A percentile compares a stretch with the other conserved stretches of the same genome.
Evolutionary conservation across 1,140 invertebrate species (phyloP).

Genomic region (Ruditapes philippinarum): DNA sequence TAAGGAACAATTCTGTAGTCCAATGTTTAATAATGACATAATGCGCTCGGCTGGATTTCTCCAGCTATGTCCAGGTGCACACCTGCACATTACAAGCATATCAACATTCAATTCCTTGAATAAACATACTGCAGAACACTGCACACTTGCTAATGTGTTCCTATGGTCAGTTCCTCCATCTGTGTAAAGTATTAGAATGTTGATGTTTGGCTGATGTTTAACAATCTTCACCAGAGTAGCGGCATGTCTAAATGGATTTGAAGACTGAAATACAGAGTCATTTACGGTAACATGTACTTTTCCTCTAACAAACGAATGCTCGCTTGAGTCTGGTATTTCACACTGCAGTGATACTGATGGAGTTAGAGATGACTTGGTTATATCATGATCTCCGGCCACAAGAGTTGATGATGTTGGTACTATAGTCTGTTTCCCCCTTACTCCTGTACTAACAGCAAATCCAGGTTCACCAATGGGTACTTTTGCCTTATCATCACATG

Average conservation of each 20-base stretch:
- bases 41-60: slow-evolving; percentile 68
- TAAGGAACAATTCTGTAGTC: slow-evolving; percentile 57
- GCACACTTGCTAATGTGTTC: slow-evolving; percentile 43
- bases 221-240: slow-evolving; percentile 11
- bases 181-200: slow-evolving; percentile 32
- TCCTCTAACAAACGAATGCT: slow-evolving; percentile 46
- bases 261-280: slow-evolving; percentile 57
- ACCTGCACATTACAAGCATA: slow-evolving; percentile 46
- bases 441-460: slow-evolving; percentile 55
- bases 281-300: slow-evolving; percentile 12
- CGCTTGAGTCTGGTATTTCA: slow-evolving; percentile 31
- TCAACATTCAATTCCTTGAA: slow-evolving; percentile 57
- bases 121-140: slow-evolving; percentile 30
- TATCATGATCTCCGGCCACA: slow-evolving; percentile 51
- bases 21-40: slow-evolving; percentile 66
- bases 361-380: not conserved
- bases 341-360: slow-evolving; percentile 41
- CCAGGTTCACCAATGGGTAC: slow-evolving; percentile 65
- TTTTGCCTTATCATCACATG: slow-evolving; percentile 73
- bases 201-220: not conserved
- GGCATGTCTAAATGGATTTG: slow-evolving; percentile 47
- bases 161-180: slow-evolving; percentile 71
- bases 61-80: slow-evolving; percentile 67
- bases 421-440: slow-evolving; percentile 46
- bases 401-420: slow-evolving; percentile 7